phyloP scores from a whole-genome alignment of 2,797 vertebrate genomes.

The Channallabes apus region DNA sequence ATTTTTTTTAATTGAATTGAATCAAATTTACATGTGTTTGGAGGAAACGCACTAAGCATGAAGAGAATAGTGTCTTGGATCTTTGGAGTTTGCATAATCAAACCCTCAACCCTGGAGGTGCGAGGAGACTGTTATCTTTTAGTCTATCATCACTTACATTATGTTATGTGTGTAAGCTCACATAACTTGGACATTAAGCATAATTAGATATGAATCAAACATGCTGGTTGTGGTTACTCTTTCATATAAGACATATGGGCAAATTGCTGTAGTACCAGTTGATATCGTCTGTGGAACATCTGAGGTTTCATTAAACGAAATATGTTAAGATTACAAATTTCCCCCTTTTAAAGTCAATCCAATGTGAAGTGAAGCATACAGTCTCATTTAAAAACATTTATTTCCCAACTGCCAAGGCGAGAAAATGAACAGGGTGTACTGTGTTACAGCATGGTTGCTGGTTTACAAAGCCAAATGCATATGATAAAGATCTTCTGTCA shows the following conservation, averaged over 20 bases:
- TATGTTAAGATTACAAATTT: too few species aligned
- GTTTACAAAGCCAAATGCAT: conserved; percentile 23
- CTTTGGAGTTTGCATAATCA: too few species aligned
- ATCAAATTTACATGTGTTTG: too few species aligned
- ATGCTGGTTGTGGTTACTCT: too few species aligned
- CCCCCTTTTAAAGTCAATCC: background rate
- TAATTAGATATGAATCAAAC: background rate
- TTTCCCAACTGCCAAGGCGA: conserved; percentile 64
- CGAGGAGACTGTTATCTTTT: background rate
- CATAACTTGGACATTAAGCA: background rate
- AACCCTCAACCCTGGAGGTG: too few species aligned
- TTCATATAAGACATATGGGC: background rate
- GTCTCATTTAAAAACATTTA: conserved; percentile 61
- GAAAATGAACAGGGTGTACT: conserved; percentile 72
- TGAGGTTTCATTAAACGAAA: background rate
- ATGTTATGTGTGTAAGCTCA: too few species aligned
- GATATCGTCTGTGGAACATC: too few species aligned
- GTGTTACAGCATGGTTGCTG: conserved; percentile 61
- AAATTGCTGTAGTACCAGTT: background rate
- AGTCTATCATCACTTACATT: background rate
- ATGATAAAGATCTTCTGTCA: background rate
- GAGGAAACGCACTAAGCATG: too few species aligned
- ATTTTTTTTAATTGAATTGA: too few species aligned
- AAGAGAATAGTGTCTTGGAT: too few species aligned
- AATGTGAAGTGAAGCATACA: too few species aligned